phyloP scores from a whole-genome alignment of 2,888 invertebrate species.

The Temnothorax unifasciatus region DNA sequence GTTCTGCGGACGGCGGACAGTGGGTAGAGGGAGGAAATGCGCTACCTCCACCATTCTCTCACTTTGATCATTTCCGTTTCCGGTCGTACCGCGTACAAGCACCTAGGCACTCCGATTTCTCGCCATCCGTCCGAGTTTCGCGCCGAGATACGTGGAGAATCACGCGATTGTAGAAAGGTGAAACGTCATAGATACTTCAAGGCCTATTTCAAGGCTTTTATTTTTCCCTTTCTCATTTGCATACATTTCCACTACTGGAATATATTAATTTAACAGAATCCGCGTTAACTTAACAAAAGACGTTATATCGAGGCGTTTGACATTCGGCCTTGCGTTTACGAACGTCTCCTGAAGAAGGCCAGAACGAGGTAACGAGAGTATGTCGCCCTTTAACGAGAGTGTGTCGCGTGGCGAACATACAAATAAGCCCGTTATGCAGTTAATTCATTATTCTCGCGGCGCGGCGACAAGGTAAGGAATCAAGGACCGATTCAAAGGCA shows the following conservation, averaged over 20 bases:
- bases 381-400: neutral
- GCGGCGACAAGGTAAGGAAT: conserved; percentile 51
- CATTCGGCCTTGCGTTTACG: neutral
- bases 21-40: conserved; percentile 66
- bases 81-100: conserved; percentile 67
- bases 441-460: conserved; percentile 44
- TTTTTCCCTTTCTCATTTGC: neutral
- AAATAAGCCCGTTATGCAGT: conserved; percentile 36
- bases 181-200: neutral
- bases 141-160: neutral
- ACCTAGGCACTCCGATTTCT: conserved; percentile 69
- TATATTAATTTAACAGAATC: neutral
- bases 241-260: neutral
- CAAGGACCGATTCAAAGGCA: conserved; percentile 44
- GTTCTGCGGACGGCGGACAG: conserved; percentile 58
- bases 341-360: neutral
- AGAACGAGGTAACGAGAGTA: neutral
- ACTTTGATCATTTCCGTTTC: conserved; percentile 75
- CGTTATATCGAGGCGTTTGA: neutral
- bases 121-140: conserved; percentile 48
- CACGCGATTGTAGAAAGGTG: neutral
- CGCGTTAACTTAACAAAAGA: neutral
- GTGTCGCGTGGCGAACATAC: neutral
- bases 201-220: neutral
- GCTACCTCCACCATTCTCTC: conserved; percentile 33